A percentile compares a stretch with the other conserved stretches of the same genome.
These are phyloP conservation scores for Notiomystis cincta DNA, from an alignment of 2,113 vertebrate species.

Conservation along the genomic window DNA sequence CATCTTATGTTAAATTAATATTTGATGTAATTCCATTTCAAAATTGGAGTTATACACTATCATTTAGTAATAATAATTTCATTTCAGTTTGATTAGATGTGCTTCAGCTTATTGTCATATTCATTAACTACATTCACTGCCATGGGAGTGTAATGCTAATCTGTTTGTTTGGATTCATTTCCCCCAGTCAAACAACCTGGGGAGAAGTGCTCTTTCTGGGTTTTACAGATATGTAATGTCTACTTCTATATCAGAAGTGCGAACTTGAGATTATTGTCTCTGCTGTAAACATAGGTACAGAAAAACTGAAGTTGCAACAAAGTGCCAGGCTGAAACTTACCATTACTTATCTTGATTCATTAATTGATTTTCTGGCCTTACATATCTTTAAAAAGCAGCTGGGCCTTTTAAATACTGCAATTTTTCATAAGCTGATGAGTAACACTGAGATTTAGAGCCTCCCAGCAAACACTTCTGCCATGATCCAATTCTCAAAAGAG, in stretches of 20 bases:
- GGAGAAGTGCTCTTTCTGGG: background rate
- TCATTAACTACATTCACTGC: background rate
- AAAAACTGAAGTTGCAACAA: background rate
- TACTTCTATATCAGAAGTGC: constrained; percentile 5
- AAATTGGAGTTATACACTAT: background rate
- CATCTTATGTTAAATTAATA: constrained; percentile 10
- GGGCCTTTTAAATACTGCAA: constrained; percentile 28
- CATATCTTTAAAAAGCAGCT: constrained; percentile 53
- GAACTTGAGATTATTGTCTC: background rate
- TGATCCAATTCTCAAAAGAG: constrained; percentile 17
- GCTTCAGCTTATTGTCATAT: background rate
- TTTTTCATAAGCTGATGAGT: constrained; percentile 61
- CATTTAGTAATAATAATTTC: background rate
- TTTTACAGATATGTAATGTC: background rate
- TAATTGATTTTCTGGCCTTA: constrained; percentile 64
- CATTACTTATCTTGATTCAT: constrained; percentile 39
- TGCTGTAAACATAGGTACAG: background rate
- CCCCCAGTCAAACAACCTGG: background rate
- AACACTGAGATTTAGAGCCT: constrained; percentile 52
- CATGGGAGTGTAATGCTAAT: background rate
- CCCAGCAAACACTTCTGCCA: background rate
- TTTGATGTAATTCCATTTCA: background rate
- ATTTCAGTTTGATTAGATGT: background rate
- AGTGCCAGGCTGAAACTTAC: constrained; percentile 9
- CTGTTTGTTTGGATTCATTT: constrained; percentile 9